Percentiles rank a stretch among this genome's conserved stretches.
phyloP scores from a whole-genome alignment of 2,797 vertebrate genomes.

The Silurus lanzhouensis region DNA sequence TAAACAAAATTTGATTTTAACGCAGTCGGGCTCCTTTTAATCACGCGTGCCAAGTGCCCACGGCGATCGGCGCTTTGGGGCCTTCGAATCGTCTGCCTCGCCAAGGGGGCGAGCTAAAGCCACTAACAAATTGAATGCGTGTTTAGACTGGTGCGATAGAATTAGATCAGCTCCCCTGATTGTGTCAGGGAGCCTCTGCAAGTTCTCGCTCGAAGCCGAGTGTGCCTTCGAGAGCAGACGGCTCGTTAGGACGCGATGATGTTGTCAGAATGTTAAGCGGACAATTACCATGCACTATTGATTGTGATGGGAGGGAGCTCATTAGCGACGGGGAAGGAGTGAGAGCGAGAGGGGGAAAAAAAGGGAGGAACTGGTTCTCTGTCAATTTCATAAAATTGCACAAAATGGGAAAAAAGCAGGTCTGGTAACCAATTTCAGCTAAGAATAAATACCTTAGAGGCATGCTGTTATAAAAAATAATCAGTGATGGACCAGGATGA shows the following conservation, averaged over 20 bases:
- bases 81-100: constrained; percentile 64
- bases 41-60: constrained; percentile 39
- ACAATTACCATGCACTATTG: constrained; percentile 81
- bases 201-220: constrained; percentile 66
- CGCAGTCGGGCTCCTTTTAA: constrained; percentile 36
- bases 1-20: constrained; percentile 1
- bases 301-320: constrained; percentile 77
- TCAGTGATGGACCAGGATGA: neutral
- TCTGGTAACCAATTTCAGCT: neutral
- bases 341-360: neutral
- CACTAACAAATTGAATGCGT: constrained; percentile 82
- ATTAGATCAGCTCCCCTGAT: constrained; percentile 80
- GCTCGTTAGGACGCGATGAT: constrained; percentile 74
- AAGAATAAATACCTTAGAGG: neutral
- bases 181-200: constrained; percentile 74
- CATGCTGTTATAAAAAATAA: neutral
- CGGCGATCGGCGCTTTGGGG: constrained; percentile 58
- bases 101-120: constrained; percentile 51
- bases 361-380: neutral
- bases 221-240: constrained; percentile 67
- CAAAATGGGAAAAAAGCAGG: neutral
- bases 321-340: constrained; percentile 66
- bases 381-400: constrained; percentile 1
- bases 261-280: constrained; percentile 84
- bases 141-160: constrained; percentile 77